Evolutionary conservation across 2,797 vertebrate species (phyloP).

Genomic region (Petrocephalus sullivani): DNA sequence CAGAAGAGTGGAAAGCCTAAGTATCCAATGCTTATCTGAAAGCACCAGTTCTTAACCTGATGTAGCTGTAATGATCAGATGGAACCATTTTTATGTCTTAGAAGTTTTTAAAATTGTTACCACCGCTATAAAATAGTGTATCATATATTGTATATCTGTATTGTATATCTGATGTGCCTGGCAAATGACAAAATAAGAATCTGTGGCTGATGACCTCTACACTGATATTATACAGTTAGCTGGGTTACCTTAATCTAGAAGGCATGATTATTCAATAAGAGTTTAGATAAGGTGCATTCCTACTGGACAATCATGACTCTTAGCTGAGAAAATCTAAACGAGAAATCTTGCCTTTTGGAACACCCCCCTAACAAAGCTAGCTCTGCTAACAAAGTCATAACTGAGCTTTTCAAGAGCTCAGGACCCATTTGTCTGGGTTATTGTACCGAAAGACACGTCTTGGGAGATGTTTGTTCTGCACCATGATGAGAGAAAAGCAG

Average conservation of each 20-base stretch:
- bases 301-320: neutral
- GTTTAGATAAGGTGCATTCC: neutral
- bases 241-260: neutral
- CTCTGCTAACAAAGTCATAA: neutral
- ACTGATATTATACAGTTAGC: neutral
- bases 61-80: neutral
- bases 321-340: too few relatives aligned
- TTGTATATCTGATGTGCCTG: too few relatives aligned
- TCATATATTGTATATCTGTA: too few relatives aligned
- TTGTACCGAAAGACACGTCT: neutral
- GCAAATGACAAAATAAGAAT: neutral
- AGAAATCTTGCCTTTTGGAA: neutral
- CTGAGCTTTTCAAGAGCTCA: neutral
- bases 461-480: neutral
- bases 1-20: neutral
- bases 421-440: neutral
- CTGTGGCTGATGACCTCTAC: too few relatives aligned
- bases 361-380: neutral
- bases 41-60: neutral
- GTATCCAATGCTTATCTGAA: neutral
- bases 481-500: conserved; percentile 46
- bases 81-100: too few relatives aligned
- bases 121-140: too few relatives aligned
- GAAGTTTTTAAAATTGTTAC: too few relatives aligned
- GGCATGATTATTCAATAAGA: neutral